phyloP scores from a whole-genome alignment of 2,113 vertebrate species.

The Antechinus stuartii region DNA sequence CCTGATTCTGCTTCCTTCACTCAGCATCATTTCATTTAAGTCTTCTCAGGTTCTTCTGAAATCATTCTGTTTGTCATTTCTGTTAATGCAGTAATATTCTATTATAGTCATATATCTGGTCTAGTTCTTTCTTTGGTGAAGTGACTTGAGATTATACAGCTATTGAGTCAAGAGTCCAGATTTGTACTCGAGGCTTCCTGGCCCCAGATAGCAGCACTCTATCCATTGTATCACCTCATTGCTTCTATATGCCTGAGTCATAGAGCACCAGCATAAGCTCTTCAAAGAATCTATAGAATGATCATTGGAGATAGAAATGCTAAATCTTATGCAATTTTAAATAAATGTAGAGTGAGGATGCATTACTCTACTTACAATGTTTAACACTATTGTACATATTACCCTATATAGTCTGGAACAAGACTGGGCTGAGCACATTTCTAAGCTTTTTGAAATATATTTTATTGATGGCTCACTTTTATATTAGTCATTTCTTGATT shows the following conservation, averaged over 20 bases:
- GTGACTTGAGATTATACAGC: neutral
- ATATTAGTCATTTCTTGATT: neutral
- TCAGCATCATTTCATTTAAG: neutral
- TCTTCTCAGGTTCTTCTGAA: neutral
- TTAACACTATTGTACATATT: neutral
- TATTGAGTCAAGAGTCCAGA: neutral
- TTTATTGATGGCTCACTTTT: neutral
- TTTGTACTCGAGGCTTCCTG: neutral
- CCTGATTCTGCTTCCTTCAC: neutral
- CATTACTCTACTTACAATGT: neutral
- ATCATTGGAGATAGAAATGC: neutral
- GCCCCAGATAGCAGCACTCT: neutral
- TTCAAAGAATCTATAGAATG: rapidly evolving
- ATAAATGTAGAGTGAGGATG: neutral
- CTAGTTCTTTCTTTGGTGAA: neutral
- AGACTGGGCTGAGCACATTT: neutral
- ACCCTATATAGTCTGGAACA: neutral
- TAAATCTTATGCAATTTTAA: neutral
- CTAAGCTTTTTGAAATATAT: neutral
- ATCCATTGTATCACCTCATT: neutral
- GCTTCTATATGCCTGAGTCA: neutral
- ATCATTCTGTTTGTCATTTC: neutral
- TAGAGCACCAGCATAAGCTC: neutral
- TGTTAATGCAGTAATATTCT: neutral
- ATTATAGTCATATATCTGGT: neutral